Evolutionary conservation across 2,888 invertebrate genomes (phyloP).

Genomic region (Apeira syringaria): DNA sequence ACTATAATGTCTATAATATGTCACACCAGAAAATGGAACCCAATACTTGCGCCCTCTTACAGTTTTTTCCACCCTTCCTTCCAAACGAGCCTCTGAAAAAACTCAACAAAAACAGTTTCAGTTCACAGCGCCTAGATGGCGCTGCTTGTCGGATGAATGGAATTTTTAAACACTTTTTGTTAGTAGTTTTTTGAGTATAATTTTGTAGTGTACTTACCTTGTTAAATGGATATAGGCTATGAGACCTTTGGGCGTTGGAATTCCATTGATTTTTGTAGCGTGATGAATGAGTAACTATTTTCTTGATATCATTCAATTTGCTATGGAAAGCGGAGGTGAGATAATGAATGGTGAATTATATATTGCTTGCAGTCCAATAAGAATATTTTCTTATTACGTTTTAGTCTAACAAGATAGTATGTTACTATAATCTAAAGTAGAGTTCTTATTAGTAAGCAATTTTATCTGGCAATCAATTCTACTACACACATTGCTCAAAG

Average conservation of each 20-base stretch:
- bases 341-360: no score
- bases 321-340: no score
- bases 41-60: slow-evolving; percentile 9
- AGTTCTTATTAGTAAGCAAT: no score
- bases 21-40: slow-evolving; percentile 4
- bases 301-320: no score
- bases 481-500: no score
- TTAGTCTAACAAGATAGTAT: no score
- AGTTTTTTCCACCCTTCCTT: slow-evolving; percentile 13
- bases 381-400: no score
- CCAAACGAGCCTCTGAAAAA: slow-evolving; percentile 15
- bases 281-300: no score
- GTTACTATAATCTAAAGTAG: no score
- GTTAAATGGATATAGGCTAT: slow-evolving; percentile 11
- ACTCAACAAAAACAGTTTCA: slow-evolving; percentile 26
- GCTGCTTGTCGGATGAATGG: slow-evolving; percentile 15
- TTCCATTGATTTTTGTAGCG: slow-evolving; percentile 10
- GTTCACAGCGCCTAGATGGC: slow-evolving; percentile 32
- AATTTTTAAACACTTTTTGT: slow-evolving; percentile 11
- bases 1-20: slow-evolving; percentile 8
- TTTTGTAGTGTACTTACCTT: slow-evolving; percentile 19
- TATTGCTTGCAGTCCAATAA: no score
- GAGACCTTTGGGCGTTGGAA: slow-evolving; percentile 9
- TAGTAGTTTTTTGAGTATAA: slow-evolving; percentile 6
- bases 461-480: no score